Evolutionary conservation across 2,888 invertebrate genomes (phyloP), one percentile per base, ranked within the genome.

Genomic region (Lasioglossum pauxillum): DNA sequence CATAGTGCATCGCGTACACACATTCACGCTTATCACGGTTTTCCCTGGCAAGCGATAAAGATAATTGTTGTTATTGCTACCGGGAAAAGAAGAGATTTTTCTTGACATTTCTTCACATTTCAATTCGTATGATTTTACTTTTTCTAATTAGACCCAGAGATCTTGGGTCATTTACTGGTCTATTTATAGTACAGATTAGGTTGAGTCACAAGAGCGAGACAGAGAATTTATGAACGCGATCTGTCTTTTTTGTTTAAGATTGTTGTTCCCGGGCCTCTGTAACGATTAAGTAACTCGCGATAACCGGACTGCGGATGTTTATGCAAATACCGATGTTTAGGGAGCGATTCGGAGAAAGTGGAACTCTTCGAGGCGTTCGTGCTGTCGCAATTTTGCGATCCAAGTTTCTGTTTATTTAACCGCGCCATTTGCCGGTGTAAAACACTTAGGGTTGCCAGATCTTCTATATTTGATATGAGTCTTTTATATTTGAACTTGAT

Each of bases 221-320:
- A 12, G 38, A 44, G 41, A 27, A 44, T 27, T 27, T 72, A 41
- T n/a, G 67, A 67, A 67, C 19, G 67, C 67, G 67, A 35, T 67
- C 35, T 53, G 5, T 67, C 16, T 67, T 67, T 67, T 31, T 8
- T 4, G 35, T 67, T 67, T 35, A 67, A 35, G 67, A 67, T 67
- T 67, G 67, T 67, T 67, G 19, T 35, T 67, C 19, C 67, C 35
- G 7, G 8, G 67, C 19, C 35, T 16, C 67, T 67, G 67, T 67
- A 67, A 67, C 67, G 35, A 67, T 67, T 35, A 67, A 67, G 67
- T 67, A 67, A 67, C 67, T 31, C 19, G 23, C 23, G 67, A 67
- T 67, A 67, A 67, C 35, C 23, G 23, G 35, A 31, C 35, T 35
- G 35, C 67, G 67, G 35, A 67, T 35, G 67, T 67, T 67, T 35